phyloP scores from a whole-genome alignment of 1,140 invertebrate genomes.

The Drosophila nigrodunni region DNA sequence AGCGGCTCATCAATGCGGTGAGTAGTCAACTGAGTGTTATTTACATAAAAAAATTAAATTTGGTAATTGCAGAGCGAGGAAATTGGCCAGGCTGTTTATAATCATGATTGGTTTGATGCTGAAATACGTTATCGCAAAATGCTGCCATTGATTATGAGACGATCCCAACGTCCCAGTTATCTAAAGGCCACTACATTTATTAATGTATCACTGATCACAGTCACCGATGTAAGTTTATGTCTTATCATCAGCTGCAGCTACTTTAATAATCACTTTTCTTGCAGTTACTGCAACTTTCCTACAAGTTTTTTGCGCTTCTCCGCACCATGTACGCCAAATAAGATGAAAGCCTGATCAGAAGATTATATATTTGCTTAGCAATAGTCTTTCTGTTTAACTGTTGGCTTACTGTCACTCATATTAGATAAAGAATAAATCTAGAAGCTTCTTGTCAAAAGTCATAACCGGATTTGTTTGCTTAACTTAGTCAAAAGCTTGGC shows the following conservation, averaged over 20 bases:
- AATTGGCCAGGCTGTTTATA: conserved; percentile 59
- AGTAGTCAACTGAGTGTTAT: conserved; percentile 1
- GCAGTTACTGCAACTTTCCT: conserved; percentile 65
- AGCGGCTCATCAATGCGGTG: conserved; percentile 63
- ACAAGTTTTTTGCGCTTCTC: conserved; percentile 69
- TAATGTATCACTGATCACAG: conserved; percentile 58
- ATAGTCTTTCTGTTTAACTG: conserved; percentile 1
- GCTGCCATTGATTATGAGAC: conserved; percentile 54
- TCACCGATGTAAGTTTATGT: conserved; percentile 55
- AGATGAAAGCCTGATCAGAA: not conserved
- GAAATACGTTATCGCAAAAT: conserved; percentile 58
- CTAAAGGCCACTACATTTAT: conserved; percentile 64
- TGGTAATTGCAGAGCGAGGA: conserved; percentile 47
- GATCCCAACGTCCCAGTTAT: conserved; percentile 56
- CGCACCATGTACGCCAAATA: conserved; percentile 69
- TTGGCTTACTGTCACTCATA: not conserved
- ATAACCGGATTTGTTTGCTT: not conserved
- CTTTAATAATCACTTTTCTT: conserved; percentile 5
- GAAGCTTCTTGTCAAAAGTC: not conserved
- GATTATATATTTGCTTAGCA: not conserved
- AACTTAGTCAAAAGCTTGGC: not conserved
- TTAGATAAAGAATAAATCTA: not conserved
- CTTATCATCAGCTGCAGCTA: not conserved
- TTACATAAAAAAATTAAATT: not conserved
- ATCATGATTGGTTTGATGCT: conserved; percentile 61